phyloP scores from a whole-genome alignment of 2,797 vertebrate genomes.

The Hapalemur alaotrensis region DNA sequence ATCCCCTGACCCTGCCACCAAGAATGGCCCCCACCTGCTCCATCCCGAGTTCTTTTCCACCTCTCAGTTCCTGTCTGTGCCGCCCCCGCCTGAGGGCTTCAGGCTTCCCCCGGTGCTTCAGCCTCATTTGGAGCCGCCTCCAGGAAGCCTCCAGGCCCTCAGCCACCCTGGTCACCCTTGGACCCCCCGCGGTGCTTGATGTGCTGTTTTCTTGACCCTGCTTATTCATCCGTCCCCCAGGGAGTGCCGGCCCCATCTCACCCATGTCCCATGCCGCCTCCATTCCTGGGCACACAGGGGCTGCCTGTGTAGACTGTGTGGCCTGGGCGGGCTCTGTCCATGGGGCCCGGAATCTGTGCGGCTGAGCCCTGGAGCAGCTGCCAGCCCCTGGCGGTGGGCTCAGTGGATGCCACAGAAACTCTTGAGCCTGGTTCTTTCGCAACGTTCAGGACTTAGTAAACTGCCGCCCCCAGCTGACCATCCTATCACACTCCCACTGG shows the following conservation, averaged over 20 bases:
- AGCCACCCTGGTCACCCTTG: too few relatives aligned
- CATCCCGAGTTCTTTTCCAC: accelerated
- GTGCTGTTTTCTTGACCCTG: accelerated
- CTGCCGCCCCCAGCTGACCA: accelerated
- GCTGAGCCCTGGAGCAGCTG: background rate
- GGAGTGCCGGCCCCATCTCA: accelerated
- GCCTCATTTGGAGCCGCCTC: accelerated
- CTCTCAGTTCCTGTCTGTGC: accelerated
- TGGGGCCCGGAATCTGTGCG: accelerated
- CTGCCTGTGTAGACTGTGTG: accelerated
- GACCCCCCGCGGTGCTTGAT: accelerated
- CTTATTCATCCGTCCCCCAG: accelerated
- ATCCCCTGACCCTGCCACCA: accelerated
- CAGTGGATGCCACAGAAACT: background rate
- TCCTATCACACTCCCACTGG: accelerated
- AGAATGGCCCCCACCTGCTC: accelerated
- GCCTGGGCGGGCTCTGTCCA: too few relatives aligned
- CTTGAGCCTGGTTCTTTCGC: background rate
- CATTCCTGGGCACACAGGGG: background rate
- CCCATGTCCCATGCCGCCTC: accelerated
- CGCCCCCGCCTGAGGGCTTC: background rate
- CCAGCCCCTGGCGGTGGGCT: background rate
- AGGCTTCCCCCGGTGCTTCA: background rate
- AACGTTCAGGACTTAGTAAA: background rate
- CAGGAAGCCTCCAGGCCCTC: background rate